Base-by-base conservation (phyloP, 2,888 invertebrate species). In the Leptinotarsa tumamoca region DNA sequence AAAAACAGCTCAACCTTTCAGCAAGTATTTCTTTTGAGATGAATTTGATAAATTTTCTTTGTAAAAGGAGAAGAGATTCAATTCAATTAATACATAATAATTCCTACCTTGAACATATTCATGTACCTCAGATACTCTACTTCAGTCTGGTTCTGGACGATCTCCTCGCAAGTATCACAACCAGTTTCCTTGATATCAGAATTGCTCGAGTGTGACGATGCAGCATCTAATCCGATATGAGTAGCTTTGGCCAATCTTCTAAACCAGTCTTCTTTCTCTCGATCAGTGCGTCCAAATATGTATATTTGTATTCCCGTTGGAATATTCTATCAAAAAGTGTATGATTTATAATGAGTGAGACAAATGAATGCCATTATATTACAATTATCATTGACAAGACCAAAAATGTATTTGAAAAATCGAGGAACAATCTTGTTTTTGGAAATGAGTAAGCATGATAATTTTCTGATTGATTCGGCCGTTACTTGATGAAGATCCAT, bases 241-340 rank as follows among this genome's bases (percentile, higher is more conserved):
- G 86, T 86, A 5, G 88, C 87, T 1, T 84, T 83, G 17, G 79
- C 80, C 66, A 88, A 83, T 67, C 86, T 82, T 68, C 87, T 79
- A 79, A 90, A 97, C 97, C 97, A 97, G 84, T 96, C 94, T 87
- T 96, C 96, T 87, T 98, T 98, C 84, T 97, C 96, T 71, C 96
- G 90, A 81, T 95, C 94, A n/a, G 96, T 95, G 76, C 97, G 90
- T 4, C 94, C 94, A 87, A 95, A 95, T 23, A 88, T 58, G 78
- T 86, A 87, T 15, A 87, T 76, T 72, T 84, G 84, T 15, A 85
- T 82, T 67, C 83, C 83, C 4, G 77, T 74, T 4, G 84, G 81
- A 73, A 80, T 83, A 18, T 81, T 83, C 83, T 85, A 58, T 68
- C 79, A 77, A 71, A 74, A 49, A 33, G 14, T n/a, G 52, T 17